A percentile compares a stretch with the other conserved stretches of the same genome.
Conservation (phyloP, 2,113 vertebrate species). For the Oncorhynchus keta region DNA sequence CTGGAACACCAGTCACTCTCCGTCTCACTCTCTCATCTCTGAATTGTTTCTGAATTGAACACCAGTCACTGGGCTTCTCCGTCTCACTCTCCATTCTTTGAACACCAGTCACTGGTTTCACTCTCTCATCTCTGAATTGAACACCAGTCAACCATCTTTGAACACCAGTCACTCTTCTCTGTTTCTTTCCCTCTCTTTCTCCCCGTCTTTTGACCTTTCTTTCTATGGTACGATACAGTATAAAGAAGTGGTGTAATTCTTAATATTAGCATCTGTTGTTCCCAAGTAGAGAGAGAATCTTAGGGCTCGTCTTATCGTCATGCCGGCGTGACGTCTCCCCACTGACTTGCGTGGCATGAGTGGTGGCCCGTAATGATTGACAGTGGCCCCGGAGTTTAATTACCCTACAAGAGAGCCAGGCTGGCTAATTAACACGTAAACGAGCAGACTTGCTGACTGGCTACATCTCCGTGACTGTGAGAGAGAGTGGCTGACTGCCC, state of each 20-base stretch:
- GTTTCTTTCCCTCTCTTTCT: too few relatives aligned
- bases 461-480: neutral
- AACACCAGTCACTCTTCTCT: neutral
- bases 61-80: neutral
- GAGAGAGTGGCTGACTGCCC: conserved; percentile 46
- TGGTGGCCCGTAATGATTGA: conserved; percentile 54
- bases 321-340: neutral
- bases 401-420: conserved; percentile 63
- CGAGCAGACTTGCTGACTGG: conserved; percentile 29
- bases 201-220: neutral
- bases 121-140: too few relatives aligned
- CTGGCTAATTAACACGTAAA: conserved; percentile 70
- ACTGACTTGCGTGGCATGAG: conserved; percentile 23
- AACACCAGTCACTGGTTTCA: too few relatives aligned
- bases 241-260: too few relatives aligned
- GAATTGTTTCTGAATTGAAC: too few relatives aligned
- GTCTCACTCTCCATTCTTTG: neutral
- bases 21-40: too few relatives aligned
- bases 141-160: too few relatives aligned
- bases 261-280: too few relatives aligned
- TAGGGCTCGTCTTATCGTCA: too few relatives aligned
- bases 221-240: neutral
- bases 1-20: too few relatives aligned
- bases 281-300: too few relatives aligned
- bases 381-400: conserved; percentile 52